These are phyloP conservation scores for Oscheius onirici DNA, from an alignment of 2,888 invertebrate species.

Conservation along the genomic window DNA sequence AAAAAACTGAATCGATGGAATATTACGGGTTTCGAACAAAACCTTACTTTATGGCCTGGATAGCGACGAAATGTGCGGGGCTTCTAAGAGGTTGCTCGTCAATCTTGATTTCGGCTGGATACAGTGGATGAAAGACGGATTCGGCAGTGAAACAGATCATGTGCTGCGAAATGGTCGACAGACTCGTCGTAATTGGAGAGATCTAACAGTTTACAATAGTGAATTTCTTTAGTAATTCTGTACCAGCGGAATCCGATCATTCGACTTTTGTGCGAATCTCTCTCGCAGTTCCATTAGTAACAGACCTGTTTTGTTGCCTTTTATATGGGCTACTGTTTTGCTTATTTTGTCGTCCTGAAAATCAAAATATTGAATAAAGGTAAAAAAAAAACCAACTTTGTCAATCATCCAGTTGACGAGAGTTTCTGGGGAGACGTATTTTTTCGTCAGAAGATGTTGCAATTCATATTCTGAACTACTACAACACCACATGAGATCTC, in stretches of 20 bases:
- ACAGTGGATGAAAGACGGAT: constrained; percentile 69
- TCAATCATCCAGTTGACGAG: constrained; percentile 65
- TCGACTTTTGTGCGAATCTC: constrained; percentile 49
- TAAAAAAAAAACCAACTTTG: background rate
- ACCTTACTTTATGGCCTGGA: constrained; percentile 58
- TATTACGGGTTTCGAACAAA: constrained; percentile 10
- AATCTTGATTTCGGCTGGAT: constrained; percentile 61
- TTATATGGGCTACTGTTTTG: constrained; percentile 51
- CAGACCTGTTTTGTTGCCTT: constrained; percentile 66
- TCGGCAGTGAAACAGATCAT: constrained; percentile 70
- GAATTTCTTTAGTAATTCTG: too few relatives aligned
- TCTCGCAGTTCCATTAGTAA: constrained; percentile 68
- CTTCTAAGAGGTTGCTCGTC: constrained; percentile 52
- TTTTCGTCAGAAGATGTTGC: constrained; percentile 67
- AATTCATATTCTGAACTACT: constrained; percentile 65
- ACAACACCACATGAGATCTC: constrained; percentile 63
- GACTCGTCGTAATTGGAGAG: constrained; percentile 39
- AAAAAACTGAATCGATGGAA: constrained; percentile 51
- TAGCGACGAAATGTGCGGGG: constrained; percentile 65
- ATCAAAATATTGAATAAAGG: background rate
- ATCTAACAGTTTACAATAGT: constrained; percentile 32
- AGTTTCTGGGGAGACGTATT: constrained; percentile 58
- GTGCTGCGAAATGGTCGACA: constrained; percentile 58
- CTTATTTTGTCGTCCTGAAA: constrained; percentile 22
- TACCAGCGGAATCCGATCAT: constrained; percentile 62